phyloP scores from a whole-genome alignment of 2,113 vertebrate species.

The Benitochromis conjunctus region DNA sequence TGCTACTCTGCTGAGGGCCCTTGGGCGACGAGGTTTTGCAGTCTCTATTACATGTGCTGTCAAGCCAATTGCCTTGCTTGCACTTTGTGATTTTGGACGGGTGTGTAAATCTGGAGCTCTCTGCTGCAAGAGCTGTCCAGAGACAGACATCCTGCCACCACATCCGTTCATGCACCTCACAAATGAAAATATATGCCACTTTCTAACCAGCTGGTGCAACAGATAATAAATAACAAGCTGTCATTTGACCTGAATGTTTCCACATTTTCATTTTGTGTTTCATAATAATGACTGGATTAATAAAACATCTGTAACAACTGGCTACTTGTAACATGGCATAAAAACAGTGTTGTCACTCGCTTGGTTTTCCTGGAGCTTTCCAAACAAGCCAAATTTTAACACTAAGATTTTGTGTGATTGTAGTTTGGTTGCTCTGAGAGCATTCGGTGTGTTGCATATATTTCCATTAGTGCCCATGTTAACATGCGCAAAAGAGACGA shows the following conservation, averaged over 20 bases:
- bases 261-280: constrained; percentile 14
- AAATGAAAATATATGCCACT: background rate
- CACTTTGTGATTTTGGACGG: constrained; percentile 40
- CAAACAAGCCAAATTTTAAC: background rate
- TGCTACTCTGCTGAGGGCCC: constrained; percentile 20
- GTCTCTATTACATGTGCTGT: constrained; percentile 57
- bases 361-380: background rate
- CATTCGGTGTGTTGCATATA: background rate
- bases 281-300: constrained; percentile 14
- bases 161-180: constrained; percentile 13
- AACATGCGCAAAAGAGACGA: background rate
- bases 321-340: background rate
- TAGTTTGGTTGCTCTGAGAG: background rate
- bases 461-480: background rate
- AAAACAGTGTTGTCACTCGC: background rate
- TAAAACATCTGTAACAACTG: background rate
- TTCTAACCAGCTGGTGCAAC: background rate
- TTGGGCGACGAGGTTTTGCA: constrained; percentile 32
- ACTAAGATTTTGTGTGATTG: background rate
- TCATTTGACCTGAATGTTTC: background rate
- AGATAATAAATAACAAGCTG: constrained; percentile 19
- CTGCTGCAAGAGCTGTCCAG: constrained; percentile 13
- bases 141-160: constrained; percentile 49
- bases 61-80: constrained; percentile 55
- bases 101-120: constrained; percentile 29